Percentiles rank a stretch among this genome's conserved stretches.
phyloP scores from a whole-genome alignment of 2,797 vertebrate species.

The Sebastes vulpes region DNA sequence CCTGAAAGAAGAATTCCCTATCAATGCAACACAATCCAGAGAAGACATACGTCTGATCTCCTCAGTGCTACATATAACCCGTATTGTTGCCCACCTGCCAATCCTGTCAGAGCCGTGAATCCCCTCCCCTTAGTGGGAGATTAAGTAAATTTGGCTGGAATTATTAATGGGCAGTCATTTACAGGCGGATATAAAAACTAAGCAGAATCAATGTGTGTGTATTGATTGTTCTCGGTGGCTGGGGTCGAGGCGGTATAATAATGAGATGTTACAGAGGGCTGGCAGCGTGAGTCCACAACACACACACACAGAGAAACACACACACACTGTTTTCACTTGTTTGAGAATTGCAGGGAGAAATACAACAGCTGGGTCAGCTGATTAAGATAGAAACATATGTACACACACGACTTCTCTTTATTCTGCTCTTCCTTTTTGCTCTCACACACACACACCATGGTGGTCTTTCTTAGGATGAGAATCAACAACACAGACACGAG shows the following conservation, averaged over 20 bases:
- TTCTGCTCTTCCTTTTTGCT: constrained; percentile 3
- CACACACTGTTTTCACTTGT: constrained; percentile 53
- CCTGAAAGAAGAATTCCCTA: constrained; percentile 52
- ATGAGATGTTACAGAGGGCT: constrained; percentile 84
- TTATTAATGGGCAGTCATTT: constrained; percentile 88
- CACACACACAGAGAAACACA: constrained; percentile 29
- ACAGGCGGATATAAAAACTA: constrained; percentile 87
- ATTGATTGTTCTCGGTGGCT: constrained; percentile 87
- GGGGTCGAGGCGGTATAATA: constrained; percentile 86
- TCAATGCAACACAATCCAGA: constrained; percentile 57
- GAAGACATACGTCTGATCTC: constrained; percentile 38
- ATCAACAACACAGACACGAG: constrained; percentile 80
- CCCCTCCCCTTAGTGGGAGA: constrained; percentile 80
- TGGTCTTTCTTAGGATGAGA: constrained; percentile 74
- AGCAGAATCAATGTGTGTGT: constrained; percentile 86
- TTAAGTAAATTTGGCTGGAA: constrained; percentile 87
- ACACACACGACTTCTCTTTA: constrained; percentile 40
- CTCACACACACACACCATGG: constrained; percentile 22
- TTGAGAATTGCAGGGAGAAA: constrained; percentile 47
- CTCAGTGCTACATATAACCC: constrained; percentile 44
- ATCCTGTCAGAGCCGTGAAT: constrained; percentile 71
- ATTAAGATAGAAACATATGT: constrained; percentile 71
- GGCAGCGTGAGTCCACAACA: constrained; percentile 64
- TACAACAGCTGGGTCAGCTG: constrained; percentile 64
- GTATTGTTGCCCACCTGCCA: constrained; percentile 72